Conservation (phyloP, 2,888 invertebrate species). For the Ectemnius continuus region DNA sequence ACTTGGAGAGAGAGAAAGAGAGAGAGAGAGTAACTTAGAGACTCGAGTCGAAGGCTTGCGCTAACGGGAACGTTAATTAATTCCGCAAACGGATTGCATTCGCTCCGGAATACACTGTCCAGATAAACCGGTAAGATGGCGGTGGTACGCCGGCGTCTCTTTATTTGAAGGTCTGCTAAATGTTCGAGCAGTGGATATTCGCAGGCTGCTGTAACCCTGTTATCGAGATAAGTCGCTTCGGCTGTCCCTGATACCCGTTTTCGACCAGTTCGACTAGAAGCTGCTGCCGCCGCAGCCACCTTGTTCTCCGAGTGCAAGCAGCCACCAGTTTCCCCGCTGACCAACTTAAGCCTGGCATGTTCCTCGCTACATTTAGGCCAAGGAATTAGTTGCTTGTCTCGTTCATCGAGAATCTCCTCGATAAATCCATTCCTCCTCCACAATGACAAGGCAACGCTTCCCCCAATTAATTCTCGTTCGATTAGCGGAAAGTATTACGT, state of each 20-base stretch:
- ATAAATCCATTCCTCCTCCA: no score
- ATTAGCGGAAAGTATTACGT: background rate
- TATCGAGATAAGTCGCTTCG: slow-evolving; percentile 16
- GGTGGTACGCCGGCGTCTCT: slow-evolving; percentile 9
- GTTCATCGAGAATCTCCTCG: no score
- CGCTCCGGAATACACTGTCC: background rate
- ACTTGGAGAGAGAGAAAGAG: no score
- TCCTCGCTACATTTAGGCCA: no score
- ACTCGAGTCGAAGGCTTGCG: slow-evolving; percentile 4
- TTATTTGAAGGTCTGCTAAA: slow-evolving; percentile 28
- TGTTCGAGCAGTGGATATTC: slow-evolving; percentile 17
- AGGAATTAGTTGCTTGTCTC: no score
- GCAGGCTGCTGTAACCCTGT: slow-evolving; percentile 28
- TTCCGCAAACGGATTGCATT: slow-evolving; percentile 26
- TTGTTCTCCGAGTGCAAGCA: background rate
- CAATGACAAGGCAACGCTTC: background rate
- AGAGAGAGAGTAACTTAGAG: background rate
- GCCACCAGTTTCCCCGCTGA: background rate
- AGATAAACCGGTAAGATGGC: slow-evolving; percentile 8
- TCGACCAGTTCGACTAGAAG: slow-evolving; percentile 28
- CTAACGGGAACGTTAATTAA: slow-evolving; percentile 43
- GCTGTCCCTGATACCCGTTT: slow-evolving; percentile 11
- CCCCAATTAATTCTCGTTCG: background rate
- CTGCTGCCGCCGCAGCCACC: no score
- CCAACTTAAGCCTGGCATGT: background rate